phyloP scores from a whole-genome alignment of 2,888 invertebrate genomes.

The Hedya salicella region DNA sequence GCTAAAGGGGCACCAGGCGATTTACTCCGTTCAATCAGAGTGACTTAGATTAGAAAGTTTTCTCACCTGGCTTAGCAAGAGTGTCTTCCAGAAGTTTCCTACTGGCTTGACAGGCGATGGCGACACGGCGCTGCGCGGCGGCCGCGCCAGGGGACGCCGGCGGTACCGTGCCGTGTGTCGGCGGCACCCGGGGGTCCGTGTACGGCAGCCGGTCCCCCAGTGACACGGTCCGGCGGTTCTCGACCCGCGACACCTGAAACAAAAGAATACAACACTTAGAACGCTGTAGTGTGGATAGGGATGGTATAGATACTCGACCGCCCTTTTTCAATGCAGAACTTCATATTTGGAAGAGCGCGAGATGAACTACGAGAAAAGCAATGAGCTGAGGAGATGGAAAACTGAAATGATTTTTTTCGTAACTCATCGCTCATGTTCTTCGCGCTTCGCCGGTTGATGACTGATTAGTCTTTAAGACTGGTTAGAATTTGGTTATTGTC shows the following conservation, averaged over 20 bases:
- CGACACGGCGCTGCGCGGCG: constrained; percentile 65
- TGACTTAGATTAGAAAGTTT: no score
- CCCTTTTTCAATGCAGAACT: no score
- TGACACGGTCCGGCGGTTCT: constrained; percentile 71
- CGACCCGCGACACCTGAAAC: constrained; percentile 69
- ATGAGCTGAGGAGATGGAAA: not conserved
- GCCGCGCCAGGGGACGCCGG: constrained; percentile 76
- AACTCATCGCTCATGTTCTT: not conserved
- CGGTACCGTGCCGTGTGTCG: constrained; percentile 66
- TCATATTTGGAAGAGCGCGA: no score
- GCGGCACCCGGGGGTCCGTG: constrained; percentile 73
- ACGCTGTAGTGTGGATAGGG: not conserved
- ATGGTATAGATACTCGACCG: no score
- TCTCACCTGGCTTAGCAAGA: constrained; percentile 83
- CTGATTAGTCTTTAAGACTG: not conserved
- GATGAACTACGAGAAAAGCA: not conserved
- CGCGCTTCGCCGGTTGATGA: not conserved
- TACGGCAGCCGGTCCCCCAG: constrained; percentile 65
- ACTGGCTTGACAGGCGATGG: constrained; percentile 83
- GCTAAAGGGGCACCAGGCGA: no score
- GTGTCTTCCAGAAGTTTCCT: constrained; percentile 89
- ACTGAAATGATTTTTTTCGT: not conserved
- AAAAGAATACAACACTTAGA: constrained; percentile 30
- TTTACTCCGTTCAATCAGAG: no score
- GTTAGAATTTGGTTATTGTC: not conserved